Base-by-base conservation (phyloP, 1,140 invertebrate species). In the Trigoniulus corallinus region DNA sequence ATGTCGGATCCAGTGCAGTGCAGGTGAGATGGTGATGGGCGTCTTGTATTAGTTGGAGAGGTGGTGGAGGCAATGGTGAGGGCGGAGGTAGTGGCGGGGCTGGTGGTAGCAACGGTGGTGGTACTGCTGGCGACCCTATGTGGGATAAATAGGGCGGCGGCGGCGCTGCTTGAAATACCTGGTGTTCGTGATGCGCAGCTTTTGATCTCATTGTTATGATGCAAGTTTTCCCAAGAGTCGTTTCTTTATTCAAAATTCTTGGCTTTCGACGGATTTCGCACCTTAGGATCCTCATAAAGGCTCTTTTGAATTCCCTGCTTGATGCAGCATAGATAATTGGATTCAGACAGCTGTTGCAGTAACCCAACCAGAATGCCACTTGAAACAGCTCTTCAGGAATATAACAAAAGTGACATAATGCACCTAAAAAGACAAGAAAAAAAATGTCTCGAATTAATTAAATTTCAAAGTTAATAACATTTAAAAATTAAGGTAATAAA, bases 331-430 rank as follows among this genome's bases (percentile, higher is more conserved):
- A 39, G 37, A 39, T 39, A 18, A 39, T 39, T 4, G 79, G 79
- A 62, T 82, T 81, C 20, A 81, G 64, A 48, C 76, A 79, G 7
- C 78, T 80, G 67, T 82, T 82, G 52, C 74, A 70, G 63, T 82
- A 82, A 1, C 80, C 80, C 12, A 81, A 67, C 80, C 80, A 83
- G 26, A 76, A 77, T 53, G 75, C 68, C 25, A 74, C 63, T 50
- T 65, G 69, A 59, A 77, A 77, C 10, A 72, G 58, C 22, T 59
- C 56, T 12, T 61, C 66, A 1, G 69, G 64, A 15, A 73, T 61
- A 48, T 65, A 56, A 54, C 71, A 73, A 0, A 59, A 46, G 1
- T 55, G 29, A 55, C 72, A 74, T 1, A 72, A 58, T 13, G 70
- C 67, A 53, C 67, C 72, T 74, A 63, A 13, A 63, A 64, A 45